These are phyloP conservation scores for Pelodytes ibericus DNA, from an alignment of 2,797 vertebrate species.

Conservation along the genomic window DNA sequence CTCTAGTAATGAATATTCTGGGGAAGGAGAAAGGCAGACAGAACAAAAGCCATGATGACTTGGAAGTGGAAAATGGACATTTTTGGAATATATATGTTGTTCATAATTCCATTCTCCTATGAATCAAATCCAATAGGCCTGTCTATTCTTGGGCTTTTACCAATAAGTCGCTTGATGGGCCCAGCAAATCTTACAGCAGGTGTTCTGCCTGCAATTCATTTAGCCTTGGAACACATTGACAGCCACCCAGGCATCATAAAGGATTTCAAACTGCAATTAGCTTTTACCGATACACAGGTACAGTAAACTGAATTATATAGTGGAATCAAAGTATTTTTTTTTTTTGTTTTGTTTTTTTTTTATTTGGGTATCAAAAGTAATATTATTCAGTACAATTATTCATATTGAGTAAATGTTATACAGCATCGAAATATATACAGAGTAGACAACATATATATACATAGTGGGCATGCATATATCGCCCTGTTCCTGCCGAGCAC, in stretches of 20 bases:
- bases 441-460: too few relatives aligned
- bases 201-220: slow-evolving; percentile 62
- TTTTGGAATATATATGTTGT: slow-evolving; percentile 58
- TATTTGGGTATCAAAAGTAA: too few relatives aligned
- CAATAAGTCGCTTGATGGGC: slow-evolving; percentile 60
- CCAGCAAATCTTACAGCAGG: slow-evolving; percentile 61
- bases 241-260: slow-evolving; percentile 64
- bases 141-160: slow-evolving; percentile 65
- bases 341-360: too few relatives aligned
- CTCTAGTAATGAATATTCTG: slow-evolving; percentile 61
- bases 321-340: neutral
- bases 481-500: too few relatives aligned
- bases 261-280: slow-evolving; percentile 66
- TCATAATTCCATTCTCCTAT: slow-evolving; percentile 61
- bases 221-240: slow-evolving; percentile 67
- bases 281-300: slow-evolving; percentile 69
- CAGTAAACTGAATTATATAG: slow-evolving; percentile 26
- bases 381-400: too few relatives aligned
- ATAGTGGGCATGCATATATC: too few relatives aligned
- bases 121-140: slow-evolving; percentile 58
- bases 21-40: slow-evolving; percentile 60
- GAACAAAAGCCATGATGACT: slow-evolving; percentile 65
- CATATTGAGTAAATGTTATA: too few relatives aligned
- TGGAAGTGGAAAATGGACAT: slow-evolving; percentile 60
- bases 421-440: too few relatives aligned